Percentiles rank a stretch among this genome's conserved stretches.
Conservation (phyloP, 2,113 vertebrate species). For the Pristiophorus japonicus region DNA sequence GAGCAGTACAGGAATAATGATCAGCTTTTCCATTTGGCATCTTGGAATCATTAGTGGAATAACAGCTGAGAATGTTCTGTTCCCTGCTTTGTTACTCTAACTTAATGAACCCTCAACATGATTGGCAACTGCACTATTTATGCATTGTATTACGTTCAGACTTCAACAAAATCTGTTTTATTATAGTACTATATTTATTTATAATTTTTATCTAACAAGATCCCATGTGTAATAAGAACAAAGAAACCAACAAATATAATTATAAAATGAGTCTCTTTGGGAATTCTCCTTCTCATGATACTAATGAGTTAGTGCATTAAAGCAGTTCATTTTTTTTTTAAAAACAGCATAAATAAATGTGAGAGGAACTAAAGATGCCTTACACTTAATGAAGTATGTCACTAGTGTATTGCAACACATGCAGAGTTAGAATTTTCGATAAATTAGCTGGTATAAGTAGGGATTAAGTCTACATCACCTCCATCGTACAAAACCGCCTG, state of each 20-base stretch:
- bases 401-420: not conserved
- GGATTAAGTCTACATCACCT: not conserved
- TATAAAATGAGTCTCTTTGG: not conserved
- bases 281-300: not conserved
- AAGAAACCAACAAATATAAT: not conserved
- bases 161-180: not conserved
- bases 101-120: not conserved
- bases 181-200: not conserved
- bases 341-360: too few species aligned
- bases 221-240: not conserved
- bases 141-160: not conserved
- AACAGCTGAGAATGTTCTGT: not conserved
- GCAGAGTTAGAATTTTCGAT: not conserved
- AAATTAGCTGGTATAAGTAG: not conserved
- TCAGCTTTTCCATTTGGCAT: too few species aligned
- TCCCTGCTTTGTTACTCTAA: not conserved
- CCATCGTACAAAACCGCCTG: not conserved
- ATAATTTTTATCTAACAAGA: not conserved
- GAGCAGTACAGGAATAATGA: too few species aligned
- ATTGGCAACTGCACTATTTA: not conserved
- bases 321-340: not conserved
- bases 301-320: not conserved
- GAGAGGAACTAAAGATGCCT: not conserved
- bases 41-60: not conserved
- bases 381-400: not conserved